phyloP scores from a whole-genome alignment of 1,140 invertebrate genomes.

The Macrobrachium nipponense region DNA sequence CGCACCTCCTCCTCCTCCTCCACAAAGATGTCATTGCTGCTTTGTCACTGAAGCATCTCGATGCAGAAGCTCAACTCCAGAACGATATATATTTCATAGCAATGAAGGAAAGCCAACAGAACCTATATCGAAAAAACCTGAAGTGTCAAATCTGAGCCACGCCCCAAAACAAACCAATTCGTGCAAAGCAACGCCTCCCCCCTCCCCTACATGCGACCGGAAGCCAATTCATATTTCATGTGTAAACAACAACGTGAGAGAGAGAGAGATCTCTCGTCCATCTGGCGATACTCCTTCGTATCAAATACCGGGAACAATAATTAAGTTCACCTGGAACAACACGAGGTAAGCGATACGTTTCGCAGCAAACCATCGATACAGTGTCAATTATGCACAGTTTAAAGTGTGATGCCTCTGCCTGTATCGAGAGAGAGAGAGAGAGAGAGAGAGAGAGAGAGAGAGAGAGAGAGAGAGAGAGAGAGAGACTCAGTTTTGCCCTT shows the following conservation, averaged over 20 bases:
- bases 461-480: conserved; percentile 33
- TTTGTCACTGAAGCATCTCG: not conserved
- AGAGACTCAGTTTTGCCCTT: not conserved
- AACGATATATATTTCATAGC: not conserved
- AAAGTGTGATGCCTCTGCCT: not conserved
- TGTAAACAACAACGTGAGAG: too few relatives aligned
- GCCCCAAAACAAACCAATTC: too few relatives aligned
- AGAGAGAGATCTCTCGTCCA: too few relatives aligned
- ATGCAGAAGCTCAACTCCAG: not conserved
- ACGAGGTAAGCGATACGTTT: not conserved
- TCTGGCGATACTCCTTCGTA: too few relatives aligned
- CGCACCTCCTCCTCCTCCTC: not conserved
- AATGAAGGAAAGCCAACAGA: too few relatives aligned
- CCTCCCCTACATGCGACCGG: too few relatives aligned
- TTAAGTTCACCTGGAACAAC: too few relatives aligned
- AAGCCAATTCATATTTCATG: too few relatives aligned
- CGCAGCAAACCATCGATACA: not conserved
- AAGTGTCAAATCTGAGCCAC: too few relatives aligned
- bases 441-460: conserved; percentile 11
- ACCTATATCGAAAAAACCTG: not conserved
- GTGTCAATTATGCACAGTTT: not conserved
- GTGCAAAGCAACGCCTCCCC: too few relatives aligned
- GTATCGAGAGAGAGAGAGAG: not conserved
- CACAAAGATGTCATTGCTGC: not conserved
- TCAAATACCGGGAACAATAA: too few relatives aligned